Conservation (phyloP, 64 coral and sea anemone genomes). For the Stichodactyla mertensii region DNA sequence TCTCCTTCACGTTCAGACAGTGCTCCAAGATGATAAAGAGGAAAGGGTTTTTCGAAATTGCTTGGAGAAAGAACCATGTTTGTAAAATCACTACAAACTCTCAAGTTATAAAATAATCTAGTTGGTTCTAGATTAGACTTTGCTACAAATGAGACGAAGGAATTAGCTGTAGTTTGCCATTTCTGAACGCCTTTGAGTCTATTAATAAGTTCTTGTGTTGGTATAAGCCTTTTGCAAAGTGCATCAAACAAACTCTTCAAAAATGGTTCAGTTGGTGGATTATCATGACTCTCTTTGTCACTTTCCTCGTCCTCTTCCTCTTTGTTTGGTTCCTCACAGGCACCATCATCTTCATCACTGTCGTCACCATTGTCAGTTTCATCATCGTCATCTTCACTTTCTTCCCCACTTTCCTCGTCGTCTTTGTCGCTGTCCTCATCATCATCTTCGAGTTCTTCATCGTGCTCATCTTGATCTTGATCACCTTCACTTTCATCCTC, state of each 20-base stretch:
- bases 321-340: no score
- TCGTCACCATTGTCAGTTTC: no score
- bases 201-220: neutral
- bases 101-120: neutral
- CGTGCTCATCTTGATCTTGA: neutral
- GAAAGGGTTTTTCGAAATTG: neutral
- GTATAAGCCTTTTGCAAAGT: neutral
- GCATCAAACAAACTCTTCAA: neutral
- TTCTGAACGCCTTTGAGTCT: neutral
- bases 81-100: constrained; percentile 8
- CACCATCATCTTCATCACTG: no score
- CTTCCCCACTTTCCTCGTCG: neutral
- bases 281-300: neutral
- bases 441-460: neutral
- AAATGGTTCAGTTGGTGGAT: neutral
- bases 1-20: neutral
- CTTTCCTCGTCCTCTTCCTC: no score
- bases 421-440: neutral
- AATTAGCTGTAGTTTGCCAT: neutral
- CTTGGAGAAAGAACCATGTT: constrained; percentile 4
- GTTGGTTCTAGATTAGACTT: neutral
- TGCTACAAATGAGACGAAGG: neutral
- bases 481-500: neutral
- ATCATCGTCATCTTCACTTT: neutral
- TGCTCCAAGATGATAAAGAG: neutral